Conservation (phyloP, 1,140 invertebrate species). For the Temnothorax longispinosus region DNA sequence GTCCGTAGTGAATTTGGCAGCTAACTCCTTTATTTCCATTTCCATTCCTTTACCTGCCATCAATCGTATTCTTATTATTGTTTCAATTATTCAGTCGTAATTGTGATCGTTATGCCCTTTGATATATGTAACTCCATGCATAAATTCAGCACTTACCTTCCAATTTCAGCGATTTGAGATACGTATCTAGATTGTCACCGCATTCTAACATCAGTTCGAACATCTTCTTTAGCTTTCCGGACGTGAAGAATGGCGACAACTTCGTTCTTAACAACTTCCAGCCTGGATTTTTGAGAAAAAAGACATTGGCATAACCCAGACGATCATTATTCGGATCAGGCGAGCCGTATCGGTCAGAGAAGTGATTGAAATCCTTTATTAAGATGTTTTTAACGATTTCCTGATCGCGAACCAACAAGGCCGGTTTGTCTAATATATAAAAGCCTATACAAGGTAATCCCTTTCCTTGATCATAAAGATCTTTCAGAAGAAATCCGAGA, state of each 20-base stretch:
- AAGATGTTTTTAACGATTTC: constrained; percentile 83
- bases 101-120: not conserved
- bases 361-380: constrained; percentile 85
- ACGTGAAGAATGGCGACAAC: constrained; percentile 82
- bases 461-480: constrained; percentile 65
- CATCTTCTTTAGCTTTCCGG: constrained; percentile 83
- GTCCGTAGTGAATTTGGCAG: constrained; percentile 87
- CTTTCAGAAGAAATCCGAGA: constrained; percentile 35
- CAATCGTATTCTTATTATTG: not conserved
- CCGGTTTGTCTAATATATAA: constrained; percentile 80
- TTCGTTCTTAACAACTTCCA: constrained; percentile 83
- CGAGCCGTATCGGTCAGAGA: constrained; percentile 74
- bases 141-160: constrained; percentile 53
- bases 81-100: not conserved
- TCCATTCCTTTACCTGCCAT: constrained; percentile 55
- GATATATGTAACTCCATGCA: not conserved
- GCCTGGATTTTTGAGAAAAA: constrained; percentile 76
- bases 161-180: constrained; percentile 71
- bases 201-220: constrained; percentile 83
- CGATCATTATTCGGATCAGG: constrained; percentile 67
- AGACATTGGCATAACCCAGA: constrained; percentile 76
- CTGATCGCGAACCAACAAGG: constrained; percentile 82
- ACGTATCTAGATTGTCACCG: constrained; percentile 76
- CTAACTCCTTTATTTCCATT: constrained; percentile 83
- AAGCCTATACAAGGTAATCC: constrained; percentile 76